Conservation (phyloP, 2,888 invertebrate species). For the Cordylochernes scorpioides region DNA sequence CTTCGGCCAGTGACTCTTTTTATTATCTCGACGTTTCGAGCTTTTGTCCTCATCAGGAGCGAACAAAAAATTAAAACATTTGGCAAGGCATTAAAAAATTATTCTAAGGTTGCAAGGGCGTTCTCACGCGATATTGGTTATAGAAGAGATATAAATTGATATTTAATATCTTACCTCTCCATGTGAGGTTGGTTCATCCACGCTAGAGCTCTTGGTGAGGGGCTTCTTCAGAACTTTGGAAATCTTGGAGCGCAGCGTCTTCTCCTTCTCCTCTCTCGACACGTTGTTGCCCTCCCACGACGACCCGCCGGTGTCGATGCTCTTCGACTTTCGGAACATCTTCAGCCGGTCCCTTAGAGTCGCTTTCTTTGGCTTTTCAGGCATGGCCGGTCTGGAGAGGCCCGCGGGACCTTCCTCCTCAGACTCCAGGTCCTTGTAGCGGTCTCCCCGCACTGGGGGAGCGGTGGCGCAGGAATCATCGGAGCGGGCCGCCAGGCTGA, state of each 20-base stretch:
- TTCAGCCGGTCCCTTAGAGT: constrained; percentile 33
- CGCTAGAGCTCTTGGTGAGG: constrained; percentile 11
- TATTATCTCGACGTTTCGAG: no score
- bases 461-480: constrained; percentile 6
- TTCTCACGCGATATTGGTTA: no score
- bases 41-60: no score
- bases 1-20: no score
- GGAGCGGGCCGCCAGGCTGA: constrained; percentile 6
- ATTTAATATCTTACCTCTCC: no score
- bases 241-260: constrained; percentile 15
- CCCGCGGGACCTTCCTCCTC: constrained; percentile 23
- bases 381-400: constrained; percentile 42
- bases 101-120: no score
- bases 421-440: constrained; percentile 3
- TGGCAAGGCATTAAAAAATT: no score
- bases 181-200: no score
- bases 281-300: constrained; percentile 11
- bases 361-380: constrained; percentile 3
- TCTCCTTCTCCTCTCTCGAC: constrained; percentile 12
- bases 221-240: constrained; percentile 15
- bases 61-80: no score
- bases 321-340: constrained; percentile 54
- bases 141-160: no score
- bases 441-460: constrained; percentile 8
- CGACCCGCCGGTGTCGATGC: constrained; percentile 31